Conservation (phyloP, 2,888 invertebrate species). For the Agrochola circellaris region DNA sequence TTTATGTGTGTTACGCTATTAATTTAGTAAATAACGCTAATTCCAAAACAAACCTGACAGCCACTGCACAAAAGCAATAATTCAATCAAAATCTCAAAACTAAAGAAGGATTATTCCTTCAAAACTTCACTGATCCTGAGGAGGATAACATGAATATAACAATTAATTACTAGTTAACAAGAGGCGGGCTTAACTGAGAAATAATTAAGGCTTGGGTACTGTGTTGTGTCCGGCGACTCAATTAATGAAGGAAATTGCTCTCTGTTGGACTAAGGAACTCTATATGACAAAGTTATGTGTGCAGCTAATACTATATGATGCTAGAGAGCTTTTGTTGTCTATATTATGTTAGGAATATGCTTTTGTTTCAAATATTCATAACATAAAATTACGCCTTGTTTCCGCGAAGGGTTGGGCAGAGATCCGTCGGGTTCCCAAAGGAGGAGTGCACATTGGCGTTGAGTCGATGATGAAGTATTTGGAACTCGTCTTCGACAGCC, state of each 20-base stretch:
- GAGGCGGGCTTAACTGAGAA: slow-evolving; percentile 52
- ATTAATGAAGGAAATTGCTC: slow-evolving; percentile 61
- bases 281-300: slow-evolving; percentile 20
- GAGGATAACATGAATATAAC: slow-evolving; percentile 50
- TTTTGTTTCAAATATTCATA: not conserved
- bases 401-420: too few relatives aligned
- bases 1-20: too few relatives aligned
- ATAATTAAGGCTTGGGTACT: slow-evolving; percentile 60
- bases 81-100: slow-evolving; percentile 20
- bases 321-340: not conserved
- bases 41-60: slow-evolving; percentile 2
- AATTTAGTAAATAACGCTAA: not conserved
- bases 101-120: slow-evolving; percentile 41
- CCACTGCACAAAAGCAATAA: slow-evolving; percentile 22
- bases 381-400: too few relatives aligned
- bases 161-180: slow-evolving; percentile 63
- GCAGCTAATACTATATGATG: not conserved
- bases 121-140: slow-evolving; percentile 36
- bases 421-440: too few relatives aligned
- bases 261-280: slow-evolving; percentile 38
- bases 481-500: too few relatives aligned
- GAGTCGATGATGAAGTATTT: too few relatives aligned
- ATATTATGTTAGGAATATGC: not conserved
- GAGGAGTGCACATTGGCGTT: too few relatives aligned
- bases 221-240: slow-evolving; percentile 54